These are phyloP conservation scores for Odontocerum albicorne DNA, from an alignment of 2,888 invertebrate genomes.

Conservation along the genomic window DNA sequence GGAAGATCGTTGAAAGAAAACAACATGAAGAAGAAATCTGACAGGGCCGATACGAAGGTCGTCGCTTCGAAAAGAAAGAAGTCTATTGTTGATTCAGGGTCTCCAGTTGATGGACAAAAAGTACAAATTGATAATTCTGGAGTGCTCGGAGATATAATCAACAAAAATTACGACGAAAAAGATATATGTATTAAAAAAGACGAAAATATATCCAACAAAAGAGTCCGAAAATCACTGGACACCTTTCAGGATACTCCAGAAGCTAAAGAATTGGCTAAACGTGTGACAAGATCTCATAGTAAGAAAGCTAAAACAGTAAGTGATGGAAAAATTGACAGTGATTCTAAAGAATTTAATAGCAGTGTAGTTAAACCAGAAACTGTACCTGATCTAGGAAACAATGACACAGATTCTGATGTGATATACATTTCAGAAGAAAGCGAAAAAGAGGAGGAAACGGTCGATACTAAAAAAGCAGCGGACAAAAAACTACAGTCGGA, in stretches of 20 bases:
- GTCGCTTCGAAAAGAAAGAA: not conserved
- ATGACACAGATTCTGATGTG: not conserved
- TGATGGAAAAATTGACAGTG: not conserved
- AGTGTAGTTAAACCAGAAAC: not conserved
- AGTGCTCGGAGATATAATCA: no score
- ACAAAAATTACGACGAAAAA: not conserved
- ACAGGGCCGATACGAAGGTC: not conserved
- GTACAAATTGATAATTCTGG: no score
- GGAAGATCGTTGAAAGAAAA: not conserved
- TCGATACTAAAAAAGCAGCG: not conserved
- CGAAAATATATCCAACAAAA: constrained; percentile 11
- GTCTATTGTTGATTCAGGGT: not conserved
- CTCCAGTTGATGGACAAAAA: not conserved
- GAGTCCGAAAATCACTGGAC: not conserved
- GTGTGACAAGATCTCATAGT: not conserved
- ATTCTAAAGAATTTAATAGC: not conserved
- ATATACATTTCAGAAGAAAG: constrained; percentile 14
- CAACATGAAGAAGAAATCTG: not conserved
- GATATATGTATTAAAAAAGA: not conserved
- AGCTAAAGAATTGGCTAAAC: not conserved
- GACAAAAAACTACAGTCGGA: constrained; percentile 2
- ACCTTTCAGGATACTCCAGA: not conserved
- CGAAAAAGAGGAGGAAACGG: constrained; percentile 7
- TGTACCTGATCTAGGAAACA: not conserved
- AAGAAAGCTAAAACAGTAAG: not conserved